Percentiles rank a stretch among this genome's conserved stretches.
Conservation (phyloP, 2,888 invertebrate genomes). For the Tiliacea citrago region DNA sequence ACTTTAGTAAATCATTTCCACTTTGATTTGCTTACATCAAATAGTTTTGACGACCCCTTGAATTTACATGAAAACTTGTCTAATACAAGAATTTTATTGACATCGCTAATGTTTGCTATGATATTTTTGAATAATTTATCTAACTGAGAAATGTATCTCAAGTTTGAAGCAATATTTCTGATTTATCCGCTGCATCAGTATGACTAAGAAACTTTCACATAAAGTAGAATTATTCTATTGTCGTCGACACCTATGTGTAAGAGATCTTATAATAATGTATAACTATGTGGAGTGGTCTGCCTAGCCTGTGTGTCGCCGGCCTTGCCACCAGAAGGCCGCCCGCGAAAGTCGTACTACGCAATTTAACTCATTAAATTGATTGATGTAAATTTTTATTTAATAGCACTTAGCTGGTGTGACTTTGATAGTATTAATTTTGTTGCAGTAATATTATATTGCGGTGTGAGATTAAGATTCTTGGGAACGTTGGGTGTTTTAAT, state of each 20-base stretch:
- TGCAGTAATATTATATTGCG: slow-evolving; percentile 44
- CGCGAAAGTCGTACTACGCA: slow-evolving; percentile 76
- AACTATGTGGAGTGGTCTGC: slow-evolving; percentile 66
- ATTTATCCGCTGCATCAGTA: slow-evolving; percentile 36
- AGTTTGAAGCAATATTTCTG: slow-evolving; percentile 25
- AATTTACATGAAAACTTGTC: slow-evolving; percentile 29
- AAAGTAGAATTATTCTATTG: slow-evolving; percentile 40
- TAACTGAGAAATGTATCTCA: slow-evolving; percentile 6
- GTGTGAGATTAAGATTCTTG: slow-evolving; percentile 19
- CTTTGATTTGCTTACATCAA: slow-evolving; percentile 41
- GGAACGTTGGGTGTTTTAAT: slow-evolving; percentile 18
- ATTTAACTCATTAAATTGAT: slow-evolving; percentile 75
- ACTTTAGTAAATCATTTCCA: slow-evolving; percentile 47
- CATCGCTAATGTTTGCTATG: slow-evolving; percentile 6
- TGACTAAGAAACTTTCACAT: slow-evolving; percentile 42
- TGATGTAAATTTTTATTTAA: slow-evolving; percentile 74
- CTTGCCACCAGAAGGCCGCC: slow-evolving; percentile 83
- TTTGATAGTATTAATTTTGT: slow-evolving; percentile 51
- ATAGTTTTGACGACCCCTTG: slow-evolving; percentile 49
- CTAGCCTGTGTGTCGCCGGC: slow-evolving; percentile 85
- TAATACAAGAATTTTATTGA: slow-evolving; percentile 21
- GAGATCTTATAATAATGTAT: slow-evolving; percentile 48
- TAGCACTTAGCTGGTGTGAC: slow-evolving; percentile 66
- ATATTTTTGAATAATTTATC: slow-evolving; percentile 24
- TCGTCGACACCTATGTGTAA: slow-evolving; percentile 45